These are phyloP conservation scores for Cheilosia vernalis DNA, from an alignment of 2,888 invertebrate genomes.

Conservation along the genomic window DNA sequence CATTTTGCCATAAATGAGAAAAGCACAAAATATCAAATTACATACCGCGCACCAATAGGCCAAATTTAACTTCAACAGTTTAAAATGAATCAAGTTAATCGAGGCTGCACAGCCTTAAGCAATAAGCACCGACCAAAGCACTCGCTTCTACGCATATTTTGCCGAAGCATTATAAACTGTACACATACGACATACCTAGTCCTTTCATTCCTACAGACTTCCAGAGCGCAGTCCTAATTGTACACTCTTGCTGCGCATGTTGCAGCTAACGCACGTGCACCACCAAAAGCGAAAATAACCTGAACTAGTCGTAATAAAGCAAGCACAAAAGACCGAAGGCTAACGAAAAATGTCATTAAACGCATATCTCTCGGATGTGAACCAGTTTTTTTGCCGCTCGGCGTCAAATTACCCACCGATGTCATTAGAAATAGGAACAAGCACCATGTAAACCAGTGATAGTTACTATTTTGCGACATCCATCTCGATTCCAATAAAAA, in stretches of 20 bases:
- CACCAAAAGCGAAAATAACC: conserved; percentile 25
- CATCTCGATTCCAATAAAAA: conserved; percentile 28
- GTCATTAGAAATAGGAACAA: conserved; percentile 39
- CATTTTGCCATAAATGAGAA: too few relatives aligned
- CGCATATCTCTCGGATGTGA: conserved; percentile 46
- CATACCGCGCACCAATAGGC: too few relatives aligned
- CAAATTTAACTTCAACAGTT: too few relatives aligned
- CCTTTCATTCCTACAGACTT: too few relatives aligned
- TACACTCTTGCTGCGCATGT: not conserved
- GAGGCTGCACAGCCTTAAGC: too few relatives aligned
- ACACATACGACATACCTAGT: too few relatives aligned
- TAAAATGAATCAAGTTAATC: too few relatives aligned
- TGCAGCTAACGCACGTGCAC: conserved; percentile 45
- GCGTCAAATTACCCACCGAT: conserved; percentile 47
- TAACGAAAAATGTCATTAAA: conserved; percentile 52
- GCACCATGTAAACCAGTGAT: conserved; percentile 22
- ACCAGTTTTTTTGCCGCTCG: conserved; percentile 47
- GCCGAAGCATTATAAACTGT: too few relatives aligned
- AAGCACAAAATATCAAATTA: too few relatives aligned
- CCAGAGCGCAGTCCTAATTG: too few relatives aligned
- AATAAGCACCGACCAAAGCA: too few relatives aligned
- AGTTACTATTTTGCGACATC: conserved; percentile 6
- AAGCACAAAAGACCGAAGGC: conserved; percentile 12
- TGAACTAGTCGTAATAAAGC: conserved; percentile 9
- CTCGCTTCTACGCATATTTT: too few relatives aligned